Base-by-base conservation (phyloP, 1,140 invertebrate genomes). In the Hylaeus anthracinus region DNA sequence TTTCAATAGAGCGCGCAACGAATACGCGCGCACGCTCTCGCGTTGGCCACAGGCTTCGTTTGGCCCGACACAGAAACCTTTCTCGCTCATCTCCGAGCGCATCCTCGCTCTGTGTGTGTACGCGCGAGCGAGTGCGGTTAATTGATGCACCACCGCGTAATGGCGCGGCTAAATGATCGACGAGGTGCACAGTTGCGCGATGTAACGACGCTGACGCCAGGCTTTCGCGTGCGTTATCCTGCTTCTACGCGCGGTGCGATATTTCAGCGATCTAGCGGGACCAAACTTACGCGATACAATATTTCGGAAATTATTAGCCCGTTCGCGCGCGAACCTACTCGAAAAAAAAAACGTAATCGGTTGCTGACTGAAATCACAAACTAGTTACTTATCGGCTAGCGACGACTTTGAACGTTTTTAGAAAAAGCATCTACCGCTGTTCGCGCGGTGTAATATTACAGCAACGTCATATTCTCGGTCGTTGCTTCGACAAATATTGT, bases 151-250 rank as follows among this genome's bases (percentile, higher is more conserved):
- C 69, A 51, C 65, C 78, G 79, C 56, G 63, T 85, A 85, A 84
- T 85, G 78, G 72, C 77, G 72, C 72, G 77, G 72, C 60, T 81
- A 85, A 85, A 81, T 81, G 83, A 85, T 85, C 78, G 84, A 85
- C 84, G 72, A 81, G 83, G 53, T 77, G 82, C 67, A 73, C 61
- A 51, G 66, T 83, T 76, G 15, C 70, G 37, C 72, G 84, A 67
- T 26, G 26, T 83, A 76, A 77, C 65, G 53, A 51, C 60, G 63
- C 64, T 41, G 45, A 56, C 55, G 64, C 72, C 48, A 1, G 56
- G 58, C 45, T 75, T 81, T 74, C 65, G n/a, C 14, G 26, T 43
- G 72, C 71, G 67, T 75, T 66, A 56, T 51, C 43, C 61, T 72
- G 72, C 69, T 67, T 82, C 72, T 72, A 12, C 56, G 41, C 14